Evolutionary conservation across 2,113 vertebrate genomes (phyloP).

Genomic region (Theristicus caerulescens): DNA sequence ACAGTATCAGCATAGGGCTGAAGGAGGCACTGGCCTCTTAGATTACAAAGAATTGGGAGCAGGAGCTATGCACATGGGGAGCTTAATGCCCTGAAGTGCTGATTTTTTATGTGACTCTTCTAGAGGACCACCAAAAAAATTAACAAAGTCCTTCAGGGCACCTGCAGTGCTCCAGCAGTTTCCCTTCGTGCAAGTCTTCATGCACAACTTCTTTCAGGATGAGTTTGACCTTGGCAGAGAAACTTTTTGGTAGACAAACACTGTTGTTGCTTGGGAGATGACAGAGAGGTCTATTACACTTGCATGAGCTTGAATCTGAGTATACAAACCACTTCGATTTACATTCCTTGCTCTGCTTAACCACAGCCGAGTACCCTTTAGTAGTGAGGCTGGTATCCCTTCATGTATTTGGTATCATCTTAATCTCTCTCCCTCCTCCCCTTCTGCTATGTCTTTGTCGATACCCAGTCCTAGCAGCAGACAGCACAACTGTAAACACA

Average conservation of each 20-base stretch:
- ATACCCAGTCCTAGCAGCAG: background rate
- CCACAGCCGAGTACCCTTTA: background rate
- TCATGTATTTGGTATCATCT: background rate
- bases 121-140: background rate
- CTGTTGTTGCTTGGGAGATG: background rate
- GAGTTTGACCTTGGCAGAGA: background rate
- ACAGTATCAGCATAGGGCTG: background rate
- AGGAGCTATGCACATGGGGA: background rate
- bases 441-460: background rate
- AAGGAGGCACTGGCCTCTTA: background rate
- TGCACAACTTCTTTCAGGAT: background rate
- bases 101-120: background rate
- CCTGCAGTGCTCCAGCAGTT: background rate
- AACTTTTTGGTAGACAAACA: background rate
- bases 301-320: background rate
- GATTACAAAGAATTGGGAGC: background rate
- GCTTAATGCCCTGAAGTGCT: background rate
- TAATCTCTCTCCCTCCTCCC: background rate
- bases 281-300: background rate
- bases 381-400: background rate
- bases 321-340: background rate
- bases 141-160: background rate
- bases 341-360: background rate
- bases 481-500: constrained; percentile 15
- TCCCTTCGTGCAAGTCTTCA: background rate